Conservation (phyloP, 2,113 vertebrate species). For the Micronycteris hirsuta region DNA sequence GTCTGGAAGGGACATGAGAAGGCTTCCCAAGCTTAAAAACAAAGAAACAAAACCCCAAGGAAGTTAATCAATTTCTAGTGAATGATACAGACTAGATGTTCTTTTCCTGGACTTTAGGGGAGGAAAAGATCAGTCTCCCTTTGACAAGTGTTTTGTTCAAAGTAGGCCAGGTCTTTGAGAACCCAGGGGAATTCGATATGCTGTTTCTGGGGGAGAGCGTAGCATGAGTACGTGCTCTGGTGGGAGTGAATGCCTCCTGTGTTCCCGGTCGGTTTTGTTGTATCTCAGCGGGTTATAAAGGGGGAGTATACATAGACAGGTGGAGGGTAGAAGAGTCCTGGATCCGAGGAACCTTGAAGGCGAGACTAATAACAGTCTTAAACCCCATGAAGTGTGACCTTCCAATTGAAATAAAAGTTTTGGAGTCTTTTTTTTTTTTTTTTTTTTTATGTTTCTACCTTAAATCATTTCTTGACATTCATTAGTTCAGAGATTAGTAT, state of each 20-base stretch:
- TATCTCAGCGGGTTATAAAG: background rate
- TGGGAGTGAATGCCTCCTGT: background rate
- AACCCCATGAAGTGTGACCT: background rate
- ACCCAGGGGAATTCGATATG: background rate
- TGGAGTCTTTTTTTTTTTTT: background rate
- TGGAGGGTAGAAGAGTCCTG: background rate
- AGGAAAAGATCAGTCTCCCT: background rate
- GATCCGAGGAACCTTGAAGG: background rate
- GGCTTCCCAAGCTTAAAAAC: background rate
- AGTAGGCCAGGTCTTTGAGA: background rate
- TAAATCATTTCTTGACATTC: background rate
- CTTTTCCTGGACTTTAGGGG: background rate
- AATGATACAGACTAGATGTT: background rate
- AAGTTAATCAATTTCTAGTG: background rate
- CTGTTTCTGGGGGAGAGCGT: background rate
- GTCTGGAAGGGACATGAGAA: background rate
- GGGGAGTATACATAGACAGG: background rate
- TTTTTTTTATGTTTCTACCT: background rate
- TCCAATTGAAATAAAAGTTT: background rate
- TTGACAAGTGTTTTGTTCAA: background rate
- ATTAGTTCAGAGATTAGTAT: background rate
- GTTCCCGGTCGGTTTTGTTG: background rate
- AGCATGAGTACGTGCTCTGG: background rate
- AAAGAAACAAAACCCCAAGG: background rate
- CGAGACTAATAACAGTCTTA: background rate